These are phyloP conservation scores for Nesogale talazaci DNA, from an alignment of 2,113 vertebrate genomes.

Conservation along the genomic window DNA sequence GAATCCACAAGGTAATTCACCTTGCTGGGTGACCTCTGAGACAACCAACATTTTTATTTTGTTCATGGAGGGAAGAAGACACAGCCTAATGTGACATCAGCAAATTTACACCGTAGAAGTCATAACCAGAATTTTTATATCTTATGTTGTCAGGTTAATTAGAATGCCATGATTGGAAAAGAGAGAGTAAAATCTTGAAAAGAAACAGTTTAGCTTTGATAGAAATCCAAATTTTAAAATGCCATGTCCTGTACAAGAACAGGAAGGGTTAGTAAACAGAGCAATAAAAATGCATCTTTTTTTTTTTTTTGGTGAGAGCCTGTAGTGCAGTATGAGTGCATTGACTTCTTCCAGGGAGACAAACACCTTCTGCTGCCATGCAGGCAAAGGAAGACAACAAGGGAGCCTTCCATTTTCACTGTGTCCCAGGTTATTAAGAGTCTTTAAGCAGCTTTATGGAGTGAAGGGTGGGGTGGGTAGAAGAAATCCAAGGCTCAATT, in stretches of 20 bases:
- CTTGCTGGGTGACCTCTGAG: not conserved
- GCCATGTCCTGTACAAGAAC: not conserved
- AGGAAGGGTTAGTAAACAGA: constrained; percentile 59
- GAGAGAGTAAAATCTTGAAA: constrained; percentile 38
- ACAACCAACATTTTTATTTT: not conserved
- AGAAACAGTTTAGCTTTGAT: not conserved
- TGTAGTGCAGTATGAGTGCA: not conserved
- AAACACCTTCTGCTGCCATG: constrained; percentile 23
- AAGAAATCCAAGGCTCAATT: not conserved
- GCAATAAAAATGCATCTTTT: constrained; percentile 55
- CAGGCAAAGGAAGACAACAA: constrained; percentile 14
- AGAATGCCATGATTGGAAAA: constrained; percentile 12
- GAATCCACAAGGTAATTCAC: not conserved
- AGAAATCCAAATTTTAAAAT: constrained; percentile 30
- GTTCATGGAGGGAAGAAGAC: constrained; percentile 19
- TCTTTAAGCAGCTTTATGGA: not conserved
- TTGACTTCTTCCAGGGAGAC: not conserved
- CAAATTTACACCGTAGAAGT: not conserved
- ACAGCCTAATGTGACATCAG: not conserved
- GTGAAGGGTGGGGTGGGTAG: not conserved
- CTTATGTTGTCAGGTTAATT: constrained; percentile 19
- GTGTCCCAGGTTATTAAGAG: not conserved
- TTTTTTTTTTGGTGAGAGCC: not conserved
- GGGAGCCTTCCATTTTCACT: not conserved
- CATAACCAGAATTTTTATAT: not conserved